Base-by-base conservation (phyloP, 1,140 invertebrate genomes). In the Sitobion miscanthi region DNA sequence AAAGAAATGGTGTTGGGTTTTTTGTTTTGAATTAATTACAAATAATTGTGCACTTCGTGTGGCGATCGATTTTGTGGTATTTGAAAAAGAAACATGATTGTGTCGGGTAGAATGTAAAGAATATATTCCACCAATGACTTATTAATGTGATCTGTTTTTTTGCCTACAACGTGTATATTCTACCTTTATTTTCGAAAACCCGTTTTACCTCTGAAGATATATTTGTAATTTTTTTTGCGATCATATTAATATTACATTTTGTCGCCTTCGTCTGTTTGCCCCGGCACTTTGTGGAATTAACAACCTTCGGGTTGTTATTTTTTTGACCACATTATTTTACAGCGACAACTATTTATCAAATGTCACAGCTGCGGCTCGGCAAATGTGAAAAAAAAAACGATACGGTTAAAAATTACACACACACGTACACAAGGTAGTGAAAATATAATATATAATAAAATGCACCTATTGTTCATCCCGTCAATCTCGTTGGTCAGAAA, bases 281-380 rank as follows among this genome's bases (percentile, higher is more conserved):
- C 89, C 38, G 35, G 88, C 88, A 90, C 54, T 57, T 62, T 38
- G n/a, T 57, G 23, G 54, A 90, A 90, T 90, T 90, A 90, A 90
- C 89, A 90, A 90, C 89, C 89, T 90, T 90, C 89, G 38, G 54
- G 25, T 45, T 90, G 35, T 90, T 90, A 57, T 90, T 90, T 90
- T 90, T 90, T 90, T 30, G 89, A 62, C 57, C 89, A 42, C 38
- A 90, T 90, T 90, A 90, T 62, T 62, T 90, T 90, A 90, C 54
- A 62, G 20, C 54, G 54, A 62, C 57, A 14, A 62, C 25, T 35
- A 42, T 90, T 57, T 57, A 90, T 90, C 89, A 90, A 90, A 62
- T 42, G 89, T 90, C 89, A 35, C n/a, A 2, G 25, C 49, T 42
- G 8, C 45, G 47, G 11, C 45, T 49, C 47, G 86, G 30, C 6